Conservation (phyloP, 2,888 invertebrate species). For the Celastrina argiolus region DNA sequence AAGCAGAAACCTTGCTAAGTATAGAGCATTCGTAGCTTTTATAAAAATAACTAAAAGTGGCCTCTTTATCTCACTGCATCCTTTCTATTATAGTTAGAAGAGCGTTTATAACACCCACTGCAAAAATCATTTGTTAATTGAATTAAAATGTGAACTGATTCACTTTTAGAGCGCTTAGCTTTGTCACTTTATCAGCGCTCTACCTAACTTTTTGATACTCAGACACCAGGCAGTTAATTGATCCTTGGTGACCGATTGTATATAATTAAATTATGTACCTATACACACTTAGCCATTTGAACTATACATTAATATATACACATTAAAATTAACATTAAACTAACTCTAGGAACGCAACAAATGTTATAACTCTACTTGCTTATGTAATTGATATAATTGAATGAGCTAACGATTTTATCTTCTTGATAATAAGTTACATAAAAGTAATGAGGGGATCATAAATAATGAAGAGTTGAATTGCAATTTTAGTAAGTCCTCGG, state of each 20-base stretch:
- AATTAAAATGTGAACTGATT: neutral
- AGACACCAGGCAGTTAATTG: too few relatives aligned
- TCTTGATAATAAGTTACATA: neutral
- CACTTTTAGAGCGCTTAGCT: neutral
- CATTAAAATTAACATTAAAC: too few relatives aligned
- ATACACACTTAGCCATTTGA: too few relatives aligned
- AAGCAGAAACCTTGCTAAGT: slow-evolving; percentile 13
- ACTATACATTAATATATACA: too few relatives aligned
- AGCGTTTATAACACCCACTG: neutral
- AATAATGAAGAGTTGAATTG: slow-evolving; percentile 16
- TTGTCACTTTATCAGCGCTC: neutral
- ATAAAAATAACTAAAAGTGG: slow-evolving; percentile 13
- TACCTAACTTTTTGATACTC: too few relatives aligned
- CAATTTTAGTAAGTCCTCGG: slow-evolving; percentile 27
- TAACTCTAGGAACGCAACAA: neutral
- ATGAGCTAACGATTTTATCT: neutral
- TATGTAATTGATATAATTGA: neutral
- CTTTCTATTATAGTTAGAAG: slow-evolving; percentile 1
- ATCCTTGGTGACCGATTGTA: too few relatives aligned
- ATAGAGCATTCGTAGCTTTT: slow-evolving; percentile 12
- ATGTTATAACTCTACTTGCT: neutral
- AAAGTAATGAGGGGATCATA: slow-evolving; percentile 19
- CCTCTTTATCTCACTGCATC: slow-evolving; percentile 17
- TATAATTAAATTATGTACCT: too few relatives aligned
- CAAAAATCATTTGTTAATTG: neutral